These are phyloP conservation scores for Chionis minor DNA, from an alignment of 2,113 vertebrate species.

Conservation along the genomic window DNA sequence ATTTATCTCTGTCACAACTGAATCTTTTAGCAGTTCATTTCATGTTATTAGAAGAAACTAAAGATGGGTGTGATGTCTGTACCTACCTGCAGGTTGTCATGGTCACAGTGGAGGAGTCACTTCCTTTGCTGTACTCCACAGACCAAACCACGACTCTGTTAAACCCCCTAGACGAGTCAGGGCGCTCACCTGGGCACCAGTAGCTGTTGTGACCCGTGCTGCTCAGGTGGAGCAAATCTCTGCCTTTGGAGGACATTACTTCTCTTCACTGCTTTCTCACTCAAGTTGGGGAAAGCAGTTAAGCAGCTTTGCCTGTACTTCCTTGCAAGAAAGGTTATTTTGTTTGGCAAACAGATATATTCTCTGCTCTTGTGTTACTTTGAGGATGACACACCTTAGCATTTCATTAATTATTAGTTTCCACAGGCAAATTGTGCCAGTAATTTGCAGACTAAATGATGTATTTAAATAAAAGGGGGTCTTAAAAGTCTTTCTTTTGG, in stretches of 20 bases:
- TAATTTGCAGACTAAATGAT: neutral
- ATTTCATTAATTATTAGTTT: neutral
- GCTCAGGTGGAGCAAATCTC: neutral
- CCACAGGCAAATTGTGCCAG: neutral
- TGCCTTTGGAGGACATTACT: neutral
- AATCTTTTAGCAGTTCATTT: neutral
- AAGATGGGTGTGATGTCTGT: neutral
- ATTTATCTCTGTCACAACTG: neutral
- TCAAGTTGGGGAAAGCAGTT: too few relatives aligned
- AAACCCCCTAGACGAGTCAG: neutral
- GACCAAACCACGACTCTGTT: neutral
- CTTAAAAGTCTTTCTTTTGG: neutral
- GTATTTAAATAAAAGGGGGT: neutral
- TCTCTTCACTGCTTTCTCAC: neutral
- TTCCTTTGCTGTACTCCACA: neutral
- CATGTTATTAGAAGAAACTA: neutral
- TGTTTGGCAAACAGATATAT: neutral
- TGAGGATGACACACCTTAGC: neutral
- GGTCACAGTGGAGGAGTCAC: neutral
- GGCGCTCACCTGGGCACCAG: fast-evolving
- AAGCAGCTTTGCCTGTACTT: neutral
- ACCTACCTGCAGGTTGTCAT: neutral
- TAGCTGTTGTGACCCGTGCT: neutral
- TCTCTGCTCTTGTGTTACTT: neutral
- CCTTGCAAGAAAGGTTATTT: neutral